A percentile compares a stretch with the other conserved stretches of the same genome.
phyloP scores from a whole-genome alignment of 2,888 invertebrate species.

The Lepidochitona cinerea region DNA sequence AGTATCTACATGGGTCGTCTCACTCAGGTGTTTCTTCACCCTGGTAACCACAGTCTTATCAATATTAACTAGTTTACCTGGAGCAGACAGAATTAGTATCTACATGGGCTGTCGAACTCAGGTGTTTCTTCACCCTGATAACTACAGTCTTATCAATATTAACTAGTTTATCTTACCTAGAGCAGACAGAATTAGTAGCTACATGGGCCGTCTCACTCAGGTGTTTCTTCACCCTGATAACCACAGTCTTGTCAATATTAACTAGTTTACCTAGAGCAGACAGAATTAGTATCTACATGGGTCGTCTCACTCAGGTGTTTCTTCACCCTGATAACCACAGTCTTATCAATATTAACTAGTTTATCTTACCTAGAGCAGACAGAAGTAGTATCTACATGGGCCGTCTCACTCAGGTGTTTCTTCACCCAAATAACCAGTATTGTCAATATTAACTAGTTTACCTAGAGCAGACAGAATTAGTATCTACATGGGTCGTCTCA shows the following conservation, averaged over 20 bases:
- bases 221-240: conserved; percentile 60
- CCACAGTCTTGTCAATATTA: conserved; percentile 44
- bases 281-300: conserved; percentile 9
- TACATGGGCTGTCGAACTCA: conserved; percentile 31
- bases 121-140: conserved; percentile 56
- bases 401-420: conserved; percentile 48
- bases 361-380: conserved; percentile 22
- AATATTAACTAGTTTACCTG: conserved; percentile 13
- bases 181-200: conserved; percentile 14
- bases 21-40: conserved; percentile 56
- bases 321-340: conserved; percentile 57
- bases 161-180: conserved; percentile 14
- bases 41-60: conserved; percentile 55
- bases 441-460: conserved; percentile 29
- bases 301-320: conserved; percentile 48
- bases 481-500: conserved; percentile 24
- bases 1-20: conserved; percentile 21
- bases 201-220: conserved; percentile 33
- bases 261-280: conserved; percentile 20
- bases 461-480: conserved; percentile 20
- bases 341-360: conserved; percentile 31
- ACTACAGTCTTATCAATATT: conserved; percentile 50
- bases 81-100: conserved; percentile 17
- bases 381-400: conserved; percentile 7
- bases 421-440: conserved; percentile 52